Percentiles rank a stretch among this genome's conserved stretches.
phyloP scores from a whole-genome alignment of 2,888 invertebrate species.

The Xanthorhoe designata region DNA sequence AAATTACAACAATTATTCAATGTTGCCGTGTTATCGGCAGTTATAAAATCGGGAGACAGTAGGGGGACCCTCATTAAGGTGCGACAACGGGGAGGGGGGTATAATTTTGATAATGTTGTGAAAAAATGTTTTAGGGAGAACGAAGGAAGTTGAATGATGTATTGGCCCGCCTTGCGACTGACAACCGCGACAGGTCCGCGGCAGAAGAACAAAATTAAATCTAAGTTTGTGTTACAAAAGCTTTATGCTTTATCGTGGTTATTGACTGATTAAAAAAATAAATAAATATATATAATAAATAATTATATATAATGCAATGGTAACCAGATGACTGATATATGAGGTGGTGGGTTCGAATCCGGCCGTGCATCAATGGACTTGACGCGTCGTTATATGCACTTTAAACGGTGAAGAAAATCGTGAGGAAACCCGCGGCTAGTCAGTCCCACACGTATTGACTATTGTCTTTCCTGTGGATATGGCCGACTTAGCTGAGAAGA shows the following conservation, averaged over 20 bases:
- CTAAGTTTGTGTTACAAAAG: constrained; percentile 15
- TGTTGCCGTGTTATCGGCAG: constrained; percentile 80
- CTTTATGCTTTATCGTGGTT: background rate
- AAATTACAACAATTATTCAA: constrained; percentile 85
- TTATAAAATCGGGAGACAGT: constrained; percentile 74
- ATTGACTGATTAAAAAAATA: background rate
- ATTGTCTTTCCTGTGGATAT: too few species aligned
- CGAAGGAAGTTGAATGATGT: constrained; percentile 35
- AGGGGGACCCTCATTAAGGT: constrained; percentile 72
- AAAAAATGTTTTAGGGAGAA: constrained; percentile 37
- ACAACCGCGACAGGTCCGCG: constrained; percentile 26
- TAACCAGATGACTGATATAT: too few species aligned
- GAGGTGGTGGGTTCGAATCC: too few species aligned
- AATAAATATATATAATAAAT: too few species aligned
- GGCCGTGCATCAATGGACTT: too few species aligned
- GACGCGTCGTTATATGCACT: too few species aligned
- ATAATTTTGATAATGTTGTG: constrained; percentile 46
- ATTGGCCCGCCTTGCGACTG: constrained; percentile 34
- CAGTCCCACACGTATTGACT: too few species aligned
- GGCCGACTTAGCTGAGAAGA: too few species aligned
- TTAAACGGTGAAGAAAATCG: too few species aligned
- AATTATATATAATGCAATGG: too few species aligned
- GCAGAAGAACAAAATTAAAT: constrained; percentile 20
- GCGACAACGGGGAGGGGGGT: constrained; percentile 44
- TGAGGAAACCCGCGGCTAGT: too few species aligned